A percentile compares a stretch with the other conserved stretches of the same genome.
Evolutionary conservation across 1,140 invertebrate genomes (phyloP).

Genomic region (Neomicropteryx cornuta): DNA sequence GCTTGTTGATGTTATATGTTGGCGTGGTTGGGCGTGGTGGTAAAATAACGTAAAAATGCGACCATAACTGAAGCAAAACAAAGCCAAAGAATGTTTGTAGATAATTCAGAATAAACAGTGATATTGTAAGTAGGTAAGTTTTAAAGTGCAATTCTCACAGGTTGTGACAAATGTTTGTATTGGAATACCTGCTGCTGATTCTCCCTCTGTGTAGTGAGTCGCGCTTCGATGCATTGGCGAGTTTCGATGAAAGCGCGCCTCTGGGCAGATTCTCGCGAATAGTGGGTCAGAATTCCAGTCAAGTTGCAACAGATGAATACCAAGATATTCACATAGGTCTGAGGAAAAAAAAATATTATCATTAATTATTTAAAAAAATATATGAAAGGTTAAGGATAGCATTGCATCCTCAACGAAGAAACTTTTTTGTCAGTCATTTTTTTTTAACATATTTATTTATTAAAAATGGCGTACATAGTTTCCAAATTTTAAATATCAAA

Average conservation of each 20-base stretch:
- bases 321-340: constrained; percentile 58
- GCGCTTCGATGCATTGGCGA: constrained; percentile 83
- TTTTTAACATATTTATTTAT: neutral
- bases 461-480: neutral
- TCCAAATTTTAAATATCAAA: neutral
- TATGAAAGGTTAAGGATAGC: neutral
- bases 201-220: constrained; percentile 83
- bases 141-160: too few species aligned
- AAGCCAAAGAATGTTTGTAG: too few species aligned
- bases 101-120: too few species aligned
- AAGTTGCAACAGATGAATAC: constrained; percentile 70
- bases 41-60: too few species aligned
- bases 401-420: neutral
- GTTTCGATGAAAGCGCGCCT: constrained; percentile 91
- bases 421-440: neutral
- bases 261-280: constrained; percentile 82
- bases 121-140: too few species aligned
- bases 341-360: constrained; percentile 17
- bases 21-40: too few species aligned
- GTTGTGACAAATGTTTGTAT: too few species aligned
- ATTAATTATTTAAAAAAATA: neutral
- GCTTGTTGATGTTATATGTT: too few species aligned
- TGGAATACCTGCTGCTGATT: constrained; percentile 87
- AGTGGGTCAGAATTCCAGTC: constrained; percentile 84
- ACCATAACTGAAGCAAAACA: too few species aligned